These are phyloP conservation scores for Lipophrys pholis DNA, from an alignment of 2,113 vertebrate genomes.

Conservation along the genomic window DNA sequence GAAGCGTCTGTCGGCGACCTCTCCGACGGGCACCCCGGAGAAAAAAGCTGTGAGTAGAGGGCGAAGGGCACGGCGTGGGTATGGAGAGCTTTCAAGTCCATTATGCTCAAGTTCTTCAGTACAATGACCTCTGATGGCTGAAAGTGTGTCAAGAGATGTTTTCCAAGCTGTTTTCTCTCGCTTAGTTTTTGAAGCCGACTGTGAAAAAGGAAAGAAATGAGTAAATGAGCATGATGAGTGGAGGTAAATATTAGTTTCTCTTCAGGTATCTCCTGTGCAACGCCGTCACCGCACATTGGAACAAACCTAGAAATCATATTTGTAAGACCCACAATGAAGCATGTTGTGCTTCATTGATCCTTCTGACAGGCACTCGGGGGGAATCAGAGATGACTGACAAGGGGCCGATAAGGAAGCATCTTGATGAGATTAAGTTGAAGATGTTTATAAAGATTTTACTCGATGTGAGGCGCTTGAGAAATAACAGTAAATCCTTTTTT, in stretches of 20 bases:
- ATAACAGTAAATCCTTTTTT: conserved; percentile 26
- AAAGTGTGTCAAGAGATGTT: conserved; percentile 28
- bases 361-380: conserved; percentile 31
- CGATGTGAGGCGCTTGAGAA: conserved; percentile 46
- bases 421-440: conserved; percentile 40
- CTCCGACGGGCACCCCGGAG: conserved; percentile 90
- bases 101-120: conserved; percentile 18
- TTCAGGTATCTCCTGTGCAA: conserved; percentile 6
- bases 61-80: background rate
- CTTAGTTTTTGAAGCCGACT: background rate
- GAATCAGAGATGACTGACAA: conserved; percentile 46
- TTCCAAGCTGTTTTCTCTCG: background rate
- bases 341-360: conserved; percentile 13
- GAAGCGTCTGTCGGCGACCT: conserved; percentile 89
- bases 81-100: background rate
- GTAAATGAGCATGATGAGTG: background rate
- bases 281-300: background rate
- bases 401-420: conserved; percentile 38
- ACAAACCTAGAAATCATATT: conserved; percentile 14
- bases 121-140: conserved; percentile 22
- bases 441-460: conserved; percentile 35
- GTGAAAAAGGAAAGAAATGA: background rate
- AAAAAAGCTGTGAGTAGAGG: conserved; percentile 84
- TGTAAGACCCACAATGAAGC: conserved; percentile 27
- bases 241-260: background rate